These are phyloP conservation scores for Otis tarda DNA, from an alignment of 2,113 vertebrate species.

Conservation along the genomic window DNA sequence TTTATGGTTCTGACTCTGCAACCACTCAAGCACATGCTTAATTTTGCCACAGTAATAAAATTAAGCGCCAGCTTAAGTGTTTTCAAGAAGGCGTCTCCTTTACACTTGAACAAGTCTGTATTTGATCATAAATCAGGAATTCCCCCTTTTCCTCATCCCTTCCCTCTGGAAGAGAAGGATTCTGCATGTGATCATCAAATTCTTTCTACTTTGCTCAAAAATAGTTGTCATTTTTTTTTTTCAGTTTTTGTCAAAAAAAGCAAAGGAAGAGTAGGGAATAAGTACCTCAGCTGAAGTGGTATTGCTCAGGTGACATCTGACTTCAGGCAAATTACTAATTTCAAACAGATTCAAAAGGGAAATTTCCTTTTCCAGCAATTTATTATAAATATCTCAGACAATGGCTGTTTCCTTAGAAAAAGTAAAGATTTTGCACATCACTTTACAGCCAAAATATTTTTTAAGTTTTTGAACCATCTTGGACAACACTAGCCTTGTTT, in stretches of 20 bases:
- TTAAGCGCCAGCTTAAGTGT: slow-evolving; percentile 50
- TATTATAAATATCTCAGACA: background rate
- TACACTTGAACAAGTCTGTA: slow-evolving; percentile 35
- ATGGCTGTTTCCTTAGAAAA: background rate
- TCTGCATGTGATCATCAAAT: background rate
- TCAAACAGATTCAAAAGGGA: background rate
- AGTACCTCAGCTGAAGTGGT: background rate
- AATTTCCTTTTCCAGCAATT: background rate
- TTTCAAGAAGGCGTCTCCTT: slow-evolving; percentile 46
- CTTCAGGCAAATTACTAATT: background rate
- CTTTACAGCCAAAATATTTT: background rate
- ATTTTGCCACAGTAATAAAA: slow-evolving; percentile 67
- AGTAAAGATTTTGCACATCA: background rate
- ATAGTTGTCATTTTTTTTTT: background rate
- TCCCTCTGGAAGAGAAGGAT: background rate
- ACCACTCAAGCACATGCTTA: slow-evolving; percentile 61
- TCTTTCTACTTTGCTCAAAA: background rate
- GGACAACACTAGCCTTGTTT: background rate
- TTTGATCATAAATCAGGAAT: slow-evolving; percentile 52
- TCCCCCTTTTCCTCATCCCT: background rate
- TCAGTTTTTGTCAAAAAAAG: background rate
- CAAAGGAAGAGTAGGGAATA: background rate
- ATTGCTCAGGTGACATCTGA: background rate
- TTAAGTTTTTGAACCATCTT: background rate
- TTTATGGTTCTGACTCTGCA: slow-evolving; percentile 65